phyloP scores from a whole-genome alignment of 2,113 vertebrate species.

The Anoura caudifer region DNA sequence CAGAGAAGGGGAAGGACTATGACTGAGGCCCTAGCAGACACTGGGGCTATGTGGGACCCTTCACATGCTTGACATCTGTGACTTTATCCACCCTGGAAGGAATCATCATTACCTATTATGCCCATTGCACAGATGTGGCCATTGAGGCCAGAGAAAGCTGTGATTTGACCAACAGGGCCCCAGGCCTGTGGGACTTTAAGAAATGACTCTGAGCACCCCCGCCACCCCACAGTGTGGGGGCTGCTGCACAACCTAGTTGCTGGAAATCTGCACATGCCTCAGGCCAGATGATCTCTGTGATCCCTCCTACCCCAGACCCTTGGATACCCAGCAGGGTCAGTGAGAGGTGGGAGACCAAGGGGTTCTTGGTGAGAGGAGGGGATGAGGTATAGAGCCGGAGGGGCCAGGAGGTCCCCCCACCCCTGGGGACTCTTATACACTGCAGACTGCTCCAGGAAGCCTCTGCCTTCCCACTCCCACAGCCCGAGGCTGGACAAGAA shows the following conservation, averaged over 20 bases:
- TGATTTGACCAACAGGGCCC: neutral
- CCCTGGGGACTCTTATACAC: neutral
- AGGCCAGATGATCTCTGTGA: neutral
- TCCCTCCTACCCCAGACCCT: neutral
- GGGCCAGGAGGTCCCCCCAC: neutral
- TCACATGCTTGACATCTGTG: neutral
- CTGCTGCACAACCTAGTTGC: neutral
- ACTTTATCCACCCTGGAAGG: neutral
- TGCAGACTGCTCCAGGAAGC: neutral
- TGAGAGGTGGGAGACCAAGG: neutral
- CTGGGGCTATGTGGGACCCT: too few species aligned
- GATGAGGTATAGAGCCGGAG: fast-evolving
- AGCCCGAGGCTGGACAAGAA: neutral
- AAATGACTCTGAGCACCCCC: neutral
- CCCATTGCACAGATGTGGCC: neutral
- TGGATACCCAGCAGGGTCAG: neutral
- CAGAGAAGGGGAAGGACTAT: neutral
- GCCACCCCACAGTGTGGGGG: too few species aligned
- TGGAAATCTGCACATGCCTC: neutral
- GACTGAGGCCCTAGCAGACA: neutral
- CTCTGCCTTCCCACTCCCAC: neutral
- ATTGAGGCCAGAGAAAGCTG: neutral
- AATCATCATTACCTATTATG: neutral
- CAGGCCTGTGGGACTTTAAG: neutral
- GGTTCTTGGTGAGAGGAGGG: neutral